These are phyloP conservation scores for Synergus japonicus DNA, from an alignment of 2,888 invertebrate species.

Conservation along the genomic window DNA sequence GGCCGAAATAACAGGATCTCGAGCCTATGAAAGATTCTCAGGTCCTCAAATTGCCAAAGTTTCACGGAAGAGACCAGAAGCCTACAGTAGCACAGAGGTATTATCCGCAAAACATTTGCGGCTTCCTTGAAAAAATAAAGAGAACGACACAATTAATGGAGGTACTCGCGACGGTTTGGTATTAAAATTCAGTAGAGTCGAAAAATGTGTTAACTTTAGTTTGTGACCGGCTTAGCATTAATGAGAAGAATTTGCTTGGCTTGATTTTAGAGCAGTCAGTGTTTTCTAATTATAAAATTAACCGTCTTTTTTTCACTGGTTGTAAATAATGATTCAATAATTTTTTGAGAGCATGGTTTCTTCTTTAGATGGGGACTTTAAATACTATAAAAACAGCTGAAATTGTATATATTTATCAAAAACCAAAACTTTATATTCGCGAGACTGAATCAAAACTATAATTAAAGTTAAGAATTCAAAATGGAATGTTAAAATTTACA, in stretches of 20 bases:
- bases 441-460: too few species aligned
- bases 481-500: too few species aligned
- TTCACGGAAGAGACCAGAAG: constrained; percentile 83
- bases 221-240: constrained; percentile 17
- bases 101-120: constrained; percentile 54
- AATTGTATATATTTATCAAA: too few species aligned
- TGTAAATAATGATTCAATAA: background rate
- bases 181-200: constrained; percentile 26
- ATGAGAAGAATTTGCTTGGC: constrained; percentile 23
- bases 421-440: too few species aligned
- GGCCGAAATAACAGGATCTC: constrained; percentile 89
- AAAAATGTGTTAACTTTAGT: constrained; percentile 35
- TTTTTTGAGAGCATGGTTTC: background rate
- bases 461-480: too few species aligned
- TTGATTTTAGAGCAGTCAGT: background rate
- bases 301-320: background rate
- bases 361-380: too few species aligned
- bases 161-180: constrained; percentile 51
- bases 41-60: constrained; percentile 96
- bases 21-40: constrained; percentile 94
- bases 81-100: constrained; percentile 88
- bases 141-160: constrained; percentile 55
- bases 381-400: too few species aligned
- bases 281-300: background rate
- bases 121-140: constrained; percentile 57